Evolutionary conservation across 2,113 vertebrate species (phyloP).

Genomic region (Stomatorhinus ivindoensis): DNA sequence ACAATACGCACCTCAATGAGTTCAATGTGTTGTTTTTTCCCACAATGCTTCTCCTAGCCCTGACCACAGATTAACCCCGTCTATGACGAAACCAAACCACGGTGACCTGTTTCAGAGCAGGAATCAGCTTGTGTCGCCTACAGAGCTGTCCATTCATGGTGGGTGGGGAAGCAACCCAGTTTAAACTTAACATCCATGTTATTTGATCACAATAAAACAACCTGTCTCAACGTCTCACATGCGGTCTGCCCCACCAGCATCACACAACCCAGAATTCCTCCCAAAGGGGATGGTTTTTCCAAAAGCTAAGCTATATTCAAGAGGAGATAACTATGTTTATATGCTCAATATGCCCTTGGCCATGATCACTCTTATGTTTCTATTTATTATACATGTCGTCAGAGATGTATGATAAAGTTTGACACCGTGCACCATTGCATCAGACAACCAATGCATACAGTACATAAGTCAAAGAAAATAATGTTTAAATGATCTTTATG

Average conservation of each 20-base stretch:
- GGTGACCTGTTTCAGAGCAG: neutral
- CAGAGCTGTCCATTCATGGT: neutral
- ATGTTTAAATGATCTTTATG: neutral
- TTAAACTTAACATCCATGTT: neutral
- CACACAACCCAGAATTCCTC: neutral
- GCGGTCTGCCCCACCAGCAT: neutral
- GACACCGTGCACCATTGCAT: neutral
- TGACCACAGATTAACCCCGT: neutral
- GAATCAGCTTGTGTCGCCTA: neutral
- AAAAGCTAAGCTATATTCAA: neutral
- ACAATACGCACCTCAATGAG: neutral
- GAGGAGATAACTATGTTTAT: neutral
- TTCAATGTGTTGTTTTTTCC: neutral
- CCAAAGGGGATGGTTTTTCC: neutral
- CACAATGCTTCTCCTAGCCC: neutral
- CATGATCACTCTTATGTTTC: neutral
- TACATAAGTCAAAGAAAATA: neutral
- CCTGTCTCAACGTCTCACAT: neutral
- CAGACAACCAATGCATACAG: neutral
- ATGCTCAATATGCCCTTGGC: neutral
- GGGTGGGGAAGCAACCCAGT: neutral
- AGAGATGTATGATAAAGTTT: neutral
- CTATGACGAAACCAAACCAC: neutral
- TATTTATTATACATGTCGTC: neutral
- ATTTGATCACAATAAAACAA: neutral